A percentile compares a stretch with the other conserved stretches of the same genome.
Conservation (phyloP, 2,888 invertebrate species). For the Hirudinaria manillensis region DNA sequence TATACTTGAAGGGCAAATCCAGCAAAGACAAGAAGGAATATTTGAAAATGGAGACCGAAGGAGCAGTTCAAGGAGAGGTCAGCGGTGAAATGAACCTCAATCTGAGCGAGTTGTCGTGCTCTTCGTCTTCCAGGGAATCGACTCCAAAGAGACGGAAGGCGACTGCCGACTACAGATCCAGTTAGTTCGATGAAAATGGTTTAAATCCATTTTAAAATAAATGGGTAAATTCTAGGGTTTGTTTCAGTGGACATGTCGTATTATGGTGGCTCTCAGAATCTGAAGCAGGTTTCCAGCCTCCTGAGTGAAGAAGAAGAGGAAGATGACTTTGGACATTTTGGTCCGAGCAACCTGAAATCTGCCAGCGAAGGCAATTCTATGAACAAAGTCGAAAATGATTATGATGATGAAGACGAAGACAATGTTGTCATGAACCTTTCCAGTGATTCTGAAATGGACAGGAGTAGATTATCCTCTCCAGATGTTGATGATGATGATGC, state of each 20-base stretch:
- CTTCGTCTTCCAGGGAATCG: background rate
- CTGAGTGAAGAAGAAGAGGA: slow-evolving; percentile 23
- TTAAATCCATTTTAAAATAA: too few relatives aligned
- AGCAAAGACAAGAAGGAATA: background rate
- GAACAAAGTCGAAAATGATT: slow-evolving; percentile 10
- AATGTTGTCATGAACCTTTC: slow-evolving; percentile 10
- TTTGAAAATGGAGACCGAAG: background rate
- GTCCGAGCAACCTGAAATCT: background rate
- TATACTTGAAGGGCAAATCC: background rate
- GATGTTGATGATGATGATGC: background rate
- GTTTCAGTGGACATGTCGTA: background rate
- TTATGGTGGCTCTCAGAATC: background rate
- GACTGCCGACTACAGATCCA: background rate
- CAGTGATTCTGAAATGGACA: slow-evolving; percentile 6
- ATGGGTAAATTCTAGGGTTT: too few relatives aligned
- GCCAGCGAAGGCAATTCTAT: background rate
- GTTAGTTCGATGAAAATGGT: background rate
- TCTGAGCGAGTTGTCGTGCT: slow-evolving; percentile 2
- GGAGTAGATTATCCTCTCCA: background rate
- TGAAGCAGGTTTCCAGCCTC: background rate
- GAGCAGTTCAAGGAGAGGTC: background rate
- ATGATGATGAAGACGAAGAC: slow-evolving; percentile 24
- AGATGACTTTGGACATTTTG: slow-evolving; percentile 2
- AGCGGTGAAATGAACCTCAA: background rate
- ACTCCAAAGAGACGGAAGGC: background rate